phyloP scores from a whole-genome alignment of 1,140 invertebrate species.

The Cyrtorhinus lividipennis region DNA sequence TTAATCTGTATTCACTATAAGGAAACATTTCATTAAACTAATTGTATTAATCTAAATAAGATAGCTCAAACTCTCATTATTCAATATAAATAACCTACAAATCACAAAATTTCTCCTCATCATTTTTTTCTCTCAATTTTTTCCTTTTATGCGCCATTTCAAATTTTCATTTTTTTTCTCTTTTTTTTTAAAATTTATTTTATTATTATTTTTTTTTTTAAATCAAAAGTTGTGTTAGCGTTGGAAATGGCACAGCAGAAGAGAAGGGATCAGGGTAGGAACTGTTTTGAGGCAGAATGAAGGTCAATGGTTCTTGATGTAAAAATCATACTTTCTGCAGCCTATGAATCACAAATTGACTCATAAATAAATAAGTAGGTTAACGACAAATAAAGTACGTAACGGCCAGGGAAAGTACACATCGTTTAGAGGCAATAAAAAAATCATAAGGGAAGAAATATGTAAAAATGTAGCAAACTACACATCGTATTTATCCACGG shows the following conservation, averaged over 20 bases:
- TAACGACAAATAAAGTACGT: not conserved
- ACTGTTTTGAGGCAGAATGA: not conserved
- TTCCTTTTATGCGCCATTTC: not conserved
- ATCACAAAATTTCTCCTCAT: conserved; percentile 18
- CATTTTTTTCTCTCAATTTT: conserved; percentile 1
- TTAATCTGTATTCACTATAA: conserved; percentile 15
- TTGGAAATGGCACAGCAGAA: conserved; percentile 18
- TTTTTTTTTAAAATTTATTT: conserved; percentile 14
- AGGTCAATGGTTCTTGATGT: not conserved
- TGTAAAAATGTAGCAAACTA: no score
- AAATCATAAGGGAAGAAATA: no score
- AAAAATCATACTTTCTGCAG: not conserved
- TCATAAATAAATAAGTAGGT: not conserved
- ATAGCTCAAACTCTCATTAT: conserved; percentile 20
- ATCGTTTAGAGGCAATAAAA: no score
- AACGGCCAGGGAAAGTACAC: no score
- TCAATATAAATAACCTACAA: conserved; percentile 22
- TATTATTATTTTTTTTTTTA: no score
- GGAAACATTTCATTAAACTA: conserved; percentile 20
- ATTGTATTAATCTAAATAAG: conserved; percentile 22
- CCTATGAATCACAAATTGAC: conserved; percentile 2
- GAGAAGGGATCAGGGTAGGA: conserved; percentile 1
- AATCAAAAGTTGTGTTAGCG: not conserved
- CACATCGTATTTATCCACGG: no score
- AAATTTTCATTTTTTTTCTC: not conserved